Conservation (phyloP, 2,113 vertebrate species). For the Oreotrochilus melanogaster region DNA sequence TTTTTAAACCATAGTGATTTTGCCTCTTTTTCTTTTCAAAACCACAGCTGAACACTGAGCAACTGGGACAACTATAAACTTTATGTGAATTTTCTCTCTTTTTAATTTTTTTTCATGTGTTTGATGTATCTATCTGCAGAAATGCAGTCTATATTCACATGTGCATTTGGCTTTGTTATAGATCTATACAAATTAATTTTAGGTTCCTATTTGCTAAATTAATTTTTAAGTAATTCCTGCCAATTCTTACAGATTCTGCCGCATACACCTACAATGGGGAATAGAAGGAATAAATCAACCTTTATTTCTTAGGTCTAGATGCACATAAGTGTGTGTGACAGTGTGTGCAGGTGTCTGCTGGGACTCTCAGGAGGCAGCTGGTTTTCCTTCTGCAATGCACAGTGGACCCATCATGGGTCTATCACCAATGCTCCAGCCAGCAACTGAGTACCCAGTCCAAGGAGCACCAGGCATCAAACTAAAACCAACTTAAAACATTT, state of each 20-base stretch:
- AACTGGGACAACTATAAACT: not conserved
- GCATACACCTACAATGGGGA: not conserved
- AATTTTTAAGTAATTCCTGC: not conserved
- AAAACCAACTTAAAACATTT: not conserved
- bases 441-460: rapidly evolving
- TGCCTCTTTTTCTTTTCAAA: not conserved
- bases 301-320: not conserved
- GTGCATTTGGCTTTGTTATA: not conserved
- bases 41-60: not conserved
- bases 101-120: not conserved
- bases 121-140: not conserved
- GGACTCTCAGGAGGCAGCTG: not conserved
- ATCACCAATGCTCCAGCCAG: rapidly evolving
- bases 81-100: not conserved
- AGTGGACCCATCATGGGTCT: rapidly evolving
- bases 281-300: not conserved
- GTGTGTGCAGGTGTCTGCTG: not conserved
- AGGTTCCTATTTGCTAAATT: not conserved
- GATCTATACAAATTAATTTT: not conserved
- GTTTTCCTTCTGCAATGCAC: rapidly evolving
- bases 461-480: not conserved
- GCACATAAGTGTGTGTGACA: not conserved
- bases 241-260: not conserved
- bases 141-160: not conserved
- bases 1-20: not conserved